A percentile compares a stretch with the other conserved stretches of the same genome.
Evolutionary conservation across 2,113 vertebrate species (phyloP).

Genomic region (Podocnemis expansa): DNA sequence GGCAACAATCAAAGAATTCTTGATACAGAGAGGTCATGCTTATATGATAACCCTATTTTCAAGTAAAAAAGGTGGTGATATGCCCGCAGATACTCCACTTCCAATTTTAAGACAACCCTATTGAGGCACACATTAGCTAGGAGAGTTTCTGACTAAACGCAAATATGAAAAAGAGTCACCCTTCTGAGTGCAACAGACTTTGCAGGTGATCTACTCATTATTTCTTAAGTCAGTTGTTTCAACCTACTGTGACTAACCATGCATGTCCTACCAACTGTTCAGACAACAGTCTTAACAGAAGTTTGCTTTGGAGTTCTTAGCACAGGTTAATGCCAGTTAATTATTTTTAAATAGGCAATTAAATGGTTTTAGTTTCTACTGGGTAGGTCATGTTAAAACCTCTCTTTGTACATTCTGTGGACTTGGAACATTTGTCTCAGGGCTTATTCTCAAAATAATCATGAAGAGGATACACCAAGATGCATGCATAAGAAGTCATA

Average conservation of each 20-base stretch:
- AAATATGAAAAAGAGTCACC: not conserved
- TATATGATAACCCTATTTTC: constrained; percentile 17
- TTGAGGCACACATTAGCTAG: not conserved
- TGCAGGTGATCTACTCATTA: not conserved
- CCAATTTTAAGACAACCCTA: not conserved
- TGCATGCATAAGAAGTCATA: not conserved
- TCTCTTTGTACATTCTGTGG: not conserved
- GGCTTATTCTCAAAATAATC: not conserved
- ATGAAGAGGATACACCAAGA: not conserved
- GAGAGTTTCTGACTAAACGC: constrained; percentile 2
- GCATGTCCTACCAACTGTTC: constrained; percentile 44
- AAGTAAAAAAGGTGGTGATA: constrained; percentile 39
- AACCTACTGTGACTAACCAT: constrained; percentile 27
- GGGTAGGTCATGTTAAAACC: not conserved
- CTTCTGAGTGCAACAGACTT: not conserved
- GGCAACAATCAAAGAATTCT: not conserved
- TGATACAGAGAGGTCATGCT: constrained; percentile 18
- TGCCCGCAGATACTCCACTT: not conserved
- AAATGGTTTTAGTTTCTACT: constrained; percentile 30
- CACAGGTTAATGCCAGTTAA: constrained; percentile 19
- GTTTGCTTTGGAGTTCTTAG: constrained; percentile 32
- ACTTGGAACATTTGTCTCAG: not conserved
- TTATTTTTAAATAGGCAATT: constrained; percentile 30
- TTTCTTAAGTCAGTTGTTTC: not conserved
- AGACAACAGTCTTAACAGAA: constrained; percentile 38